A percentile compares a stretch with the other conserved stretches of the same genome.
Evolutionary conservation across 2,113 vertebrate species (phyloP).

Genomic region (Tautogolabrus adspersus): DNA sequence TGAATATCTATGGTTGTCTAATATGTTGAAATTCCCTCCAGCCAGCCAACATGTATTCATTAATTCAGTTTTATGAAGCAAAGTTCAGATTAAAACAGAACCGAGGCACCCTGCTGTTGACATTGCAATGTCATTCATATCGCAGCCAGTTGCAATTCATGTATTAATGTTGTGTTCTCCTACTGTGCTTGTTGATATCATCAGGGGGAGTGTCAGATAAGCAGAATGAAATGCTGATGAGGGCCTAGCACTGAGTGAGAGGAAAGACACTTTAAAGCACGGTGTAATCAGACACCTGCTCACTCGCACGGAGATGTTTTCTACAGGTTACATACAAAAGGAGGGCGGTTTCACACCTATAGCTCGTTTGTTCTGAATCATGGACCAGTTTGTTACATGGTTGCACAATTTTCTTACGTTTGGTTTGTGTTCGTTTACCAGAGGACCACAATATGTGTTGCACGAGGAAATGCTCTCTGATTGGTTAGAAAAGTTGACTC

Average conservation of each 20-base stretch:
- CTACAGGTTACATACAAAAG: background rate
- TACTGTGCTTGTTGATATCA: conserved; percentile 49
- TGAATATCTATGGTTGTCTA: background rate
- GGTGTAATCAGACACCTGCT: conserved; percentile 12
- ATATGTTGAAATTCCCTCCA: background rate
- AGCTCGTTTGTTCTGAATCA: no score
- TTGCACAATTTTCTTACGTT: no score
- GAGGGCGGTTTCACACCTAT: no score
- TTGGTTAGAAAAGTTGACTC: no score
- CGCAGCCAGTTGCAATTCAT: conserved; percentile 22
- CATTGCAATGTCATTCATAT: conserved; percentile 42
- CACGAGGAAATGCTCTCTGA: no score
- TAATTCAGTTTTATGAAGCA: conserved; percentile 26
- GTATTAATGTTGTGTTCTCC: conserved; percentile 39
- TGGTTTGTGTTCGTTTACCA: no score
- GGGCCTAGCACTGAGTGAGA: conserved; percentile 14
- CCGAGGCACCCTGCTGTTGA: conserved; percentile 36
- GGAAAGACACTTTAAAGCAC: background rate
- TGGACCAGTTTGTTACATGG: no score
- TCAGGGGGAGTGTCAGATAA: conserved; percentile 30
- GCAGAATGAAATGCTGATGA: conserved; percentile 53
- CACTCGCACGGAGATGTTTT: background rate
- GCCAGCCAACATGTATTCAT: conserved; percentile 28
- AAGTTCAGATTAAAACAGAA: conserved; percentile 28
- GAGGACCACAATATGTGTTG: no score